phyloP scores from a whole-genome alignment of 2,888 invertebrate species.

The Trichopoda pennipes region DNA sequence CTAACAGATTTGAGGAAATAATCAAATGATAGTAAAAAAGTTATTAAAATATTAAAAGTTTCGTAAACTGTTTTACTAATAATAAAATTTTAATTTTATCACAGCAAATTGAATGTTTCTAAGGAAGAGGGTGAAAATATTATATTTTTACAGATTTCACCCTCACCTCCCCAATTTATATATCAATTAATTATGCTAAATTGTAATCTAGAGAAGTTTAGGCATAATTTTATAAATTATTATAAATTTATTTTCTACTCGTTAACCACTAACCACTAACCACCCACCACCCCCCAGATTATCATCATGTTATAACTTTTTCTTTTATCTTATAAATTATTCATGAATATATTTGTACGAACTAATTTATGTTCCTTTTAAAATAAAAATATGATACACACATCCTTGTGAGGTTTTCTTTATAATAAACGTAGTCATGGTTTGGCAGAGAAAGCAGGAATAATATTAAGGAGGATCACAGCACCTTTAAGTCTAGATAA shows the following conservation, averaged over 20 bases:
- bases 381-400: background rate
- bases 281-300: background rate
- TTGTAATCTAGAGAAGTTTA: constrained; percentile 17
- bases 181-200: constrained; percentile 25
- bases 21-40: no score
- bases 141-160: background rate
- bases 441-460: no score
- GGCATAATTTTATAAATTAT: constrained; percentile 21
- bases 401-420: background rate
- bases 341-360: constrained; percentile 16
- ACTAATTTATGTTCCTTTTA: constrained; percentile 18
- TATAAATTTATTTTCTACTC: constrained; percentile 17
- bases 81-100: no score
- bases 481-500: no score
- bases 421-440: background rate
- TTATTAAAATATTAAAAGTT: no score
- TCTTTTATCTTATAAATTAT: constrained; percentile 31
- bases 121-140: no score
- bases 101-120: no score
- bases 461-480: no score
- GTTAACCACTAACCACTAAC: background rate
- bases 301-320: background rate
- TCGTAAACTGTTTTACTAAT: no score
- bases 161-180: background rate
- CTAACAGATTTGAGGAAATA: no score